Percentiles rank a stretch among this genome's conserved stretches.
These are phyloP conservation scores for Eptesicus fuscus DNA, from an alignment of 2,113 vertebrate genomes.

Conservation along the genomic window DNA sequence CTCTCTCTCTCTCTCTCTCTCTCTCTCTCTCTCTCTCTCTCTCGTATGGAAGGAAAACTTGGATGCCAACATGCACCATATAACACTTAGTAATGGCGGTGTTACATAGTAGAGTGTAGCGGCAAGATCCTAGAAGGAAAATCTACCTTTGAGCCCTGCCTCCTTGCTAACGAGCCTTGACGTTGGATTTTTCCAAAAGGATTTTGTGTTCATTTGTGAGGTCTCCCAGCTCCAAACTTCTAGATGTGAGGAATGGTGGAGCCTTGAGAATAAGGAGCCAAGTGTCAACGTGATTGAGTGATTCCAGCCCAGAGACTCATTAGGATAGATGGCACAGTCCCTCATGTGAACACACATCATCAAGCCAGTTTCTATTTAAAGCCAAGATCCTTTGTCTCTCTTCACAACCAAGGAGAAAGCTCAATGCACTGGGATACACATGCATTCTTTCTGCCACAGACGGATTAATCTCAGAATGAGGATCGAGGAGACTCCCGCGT, in stretches of 20 bases:
- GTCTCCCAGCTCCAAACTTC: background rate
- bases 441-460: background rate
- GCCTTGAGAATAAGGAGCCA: background rate
- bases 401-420: background rate
- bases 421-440: fast-evolving
- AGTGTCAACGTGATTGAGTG: background rate
- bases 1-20: background rate
- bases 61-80: background rate
- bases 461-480: background rate
- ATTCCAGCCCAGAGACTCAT: background rate
- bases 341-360: fast-evolving
- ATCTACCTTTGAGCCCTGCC: background rate
- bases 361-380: background rate
- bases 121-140: background rate
- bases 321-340: background rate
- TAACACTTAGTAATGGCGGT: background rate
- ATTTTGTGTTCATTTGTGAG: background rate
- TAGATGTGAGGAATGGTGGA: background rate
- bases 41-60: background rate
- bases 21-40: background rate
- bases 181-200: background rate
- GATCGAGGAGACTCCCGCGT: background rate
- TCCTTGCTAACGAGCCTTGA: background rate
- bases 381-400: background rate
- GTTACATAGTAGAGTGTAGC: too few species aligned